Base-by-base conservation (phyloP, 2,888 invertebrate species). In the Conops quadrifasciatus region DNA sequence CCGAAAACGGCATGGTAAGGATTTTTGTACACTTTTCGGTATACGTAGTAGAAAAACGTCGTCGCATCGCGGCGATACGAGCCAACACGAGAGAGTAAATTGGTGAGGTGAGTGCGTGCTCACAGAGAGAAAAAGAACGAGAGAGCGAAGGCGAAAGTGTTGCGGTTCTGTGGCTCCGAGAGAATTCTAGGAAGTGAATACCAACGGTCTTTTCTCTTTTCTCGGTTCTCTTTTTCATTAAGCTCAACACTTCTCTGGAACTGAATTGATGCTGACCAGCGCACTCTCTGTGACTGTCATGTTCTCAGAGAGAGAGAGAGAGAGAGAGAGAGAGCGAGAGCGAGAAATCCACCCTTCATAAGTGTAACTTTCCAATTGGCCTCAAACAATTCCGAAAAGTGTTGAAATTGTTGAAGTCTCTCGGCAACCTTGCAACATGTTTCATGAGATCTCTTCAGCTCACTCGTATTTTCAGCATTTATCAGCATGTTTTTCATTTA, bases 361-460 rank as follows among this genome's bases (percentile, higher is more conserved):
- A 15, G 30, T 5, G 65, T 16, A 69, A 72, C 62, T 49, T 49
- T 60, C 64, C 65, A 71, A 71, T 70, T 72, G 51, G 67, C 71
- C 36, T 56, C 28, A 28, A 65, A 65, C 53, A 1, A 62, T 51
- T 72, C 71, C 71, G 67, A 64, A 67, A 65, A 45, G 75, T 77
- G 75, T 75, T 78, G 74, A 70, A 26, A 43, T 43, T n/a, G n/a
- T n/a, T n/a, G n/a, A n/a, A n/a, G n/a, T n/a, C n/a, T n/a, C n/a
- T n/a, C n/a, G n/a, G n/a, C n/a, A n/a, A n/a, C n/a, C n/a, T n/a
- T n/a, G n/a, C n/a, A n/a, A n/a, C n/a, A n/a, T 7, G 36, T 4
- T 7, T 36, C 36, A 36, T 9, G 36, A 36, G 9, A 36, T 36
- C 9, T 36, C 36, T 36, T 36, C 36, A 9, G 19, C 13, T 11